Percentiles rank a stretch among this genome's conserved stretches.
Conservation (phyloP, 2,113 vertebrate genomes). For the Sapajus apella region DNA sequence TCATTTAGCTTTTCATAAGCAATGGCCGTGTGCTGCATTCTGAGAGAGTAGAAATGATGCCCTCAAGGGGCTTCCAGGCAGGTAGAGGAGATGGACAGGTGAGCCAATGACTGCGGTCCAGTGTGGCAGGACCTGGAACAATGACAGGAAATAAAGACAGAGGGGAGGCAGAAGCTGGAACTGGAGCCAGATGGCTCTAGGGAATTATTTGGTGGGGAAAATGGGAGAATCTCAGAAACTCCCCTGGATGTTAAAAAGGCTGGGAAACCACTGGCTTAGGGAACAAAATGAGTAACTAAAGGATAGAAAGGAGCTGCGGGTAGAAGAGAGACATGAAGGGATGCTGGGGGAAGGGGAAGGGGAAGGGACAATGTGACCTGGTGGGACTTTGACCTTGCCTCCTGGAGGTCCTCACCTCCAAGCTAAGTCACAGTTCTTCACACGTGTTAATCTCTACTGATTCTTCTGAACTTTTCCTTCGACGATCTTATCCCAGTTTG, state of each 20-base stretch:
- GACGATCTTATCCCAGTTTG: not conserved
- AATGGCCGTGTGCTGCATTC: not conserved
- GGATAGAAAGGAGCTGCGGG: not conserved
- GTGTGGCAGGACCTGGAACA: not conserved
- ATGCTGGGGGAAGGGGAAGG: fast-evolving
- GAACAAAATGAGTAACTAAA: not conserved
- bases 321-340: not conserved
- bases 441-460: not conserved
- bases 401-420: no score
- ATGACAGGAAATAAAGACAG: not conserved
- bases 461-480: not conserved
- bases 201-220: not conserved
- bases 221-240: not conserved
- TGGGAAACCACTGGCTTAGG: not conserved
- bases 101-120: no score
- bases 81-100: not conserved
- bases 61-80: not conserved
- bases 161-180: not conserved
- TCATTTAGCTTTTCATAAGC: not conserved
- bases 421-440: not conserved
- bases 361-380: fast-evolving
- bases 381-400: not conserved
- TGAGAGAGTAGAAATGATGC: not conserved
- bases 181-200: not conserved
- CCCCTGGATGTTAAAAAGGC: not conserved